Conservation (phyloP, 2,113 vertebrate species). For the Phyllostomus discolor region DNA sequence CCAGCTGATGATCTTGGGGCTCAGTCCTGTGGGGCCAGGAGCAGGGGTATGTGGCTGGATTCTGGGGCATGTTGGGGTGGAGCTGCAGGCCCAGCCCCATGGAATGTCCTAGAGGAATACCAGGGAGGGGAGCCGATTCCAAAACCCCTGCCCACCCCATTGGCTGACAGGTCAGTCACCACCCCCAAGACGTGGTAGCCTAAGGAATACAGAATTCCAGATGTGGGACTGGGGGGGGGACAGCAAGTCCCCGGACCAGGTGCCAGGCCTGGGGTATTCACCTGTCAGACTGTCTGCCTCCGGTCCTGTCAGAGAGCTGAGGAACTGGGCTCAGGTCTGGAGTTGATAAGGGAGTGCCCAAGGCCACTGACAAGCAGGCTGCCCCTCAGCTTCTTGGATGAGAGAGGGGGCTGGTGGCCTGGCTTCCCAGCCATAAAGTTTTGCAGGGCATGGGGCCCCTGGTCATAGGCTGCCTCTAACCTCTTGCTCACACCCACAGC, state of each 20-base stretch:
- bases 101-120: background rate
- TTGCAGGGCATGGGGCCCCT: background rate
- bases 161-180: background rate
- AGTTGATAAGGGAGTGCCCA: background rate
- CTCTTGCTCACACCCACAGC: conserved; percentile 71
- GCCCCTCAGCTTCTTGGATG: background rate
- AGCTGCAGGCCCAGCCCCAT: background rate
- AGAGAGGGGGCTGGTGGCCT: background rate
- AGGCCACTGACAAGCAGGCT: background rate
- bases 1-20: background rate
- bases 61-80: background rate
- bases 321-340: background rate
- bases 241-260: background rate
- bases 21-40: background rate
- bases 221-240: conserved; percentile 20
- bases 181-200: background rate
- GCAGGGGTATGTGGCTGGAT: background rate
- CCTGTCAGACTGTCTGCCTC: background rate
- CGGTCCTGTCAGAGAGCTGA: background rate
- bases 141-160: background rate
- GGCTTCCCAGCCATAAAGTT: background rate
- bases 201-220: conserved; percentile 49
- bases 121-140: background rate
- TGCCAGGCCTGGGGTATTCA: background rate
- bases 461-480: background rate